phyloP scores from a whole-genome alignment of 2,888 invertebrate species.

The Lepidonotus clava region DNA sequence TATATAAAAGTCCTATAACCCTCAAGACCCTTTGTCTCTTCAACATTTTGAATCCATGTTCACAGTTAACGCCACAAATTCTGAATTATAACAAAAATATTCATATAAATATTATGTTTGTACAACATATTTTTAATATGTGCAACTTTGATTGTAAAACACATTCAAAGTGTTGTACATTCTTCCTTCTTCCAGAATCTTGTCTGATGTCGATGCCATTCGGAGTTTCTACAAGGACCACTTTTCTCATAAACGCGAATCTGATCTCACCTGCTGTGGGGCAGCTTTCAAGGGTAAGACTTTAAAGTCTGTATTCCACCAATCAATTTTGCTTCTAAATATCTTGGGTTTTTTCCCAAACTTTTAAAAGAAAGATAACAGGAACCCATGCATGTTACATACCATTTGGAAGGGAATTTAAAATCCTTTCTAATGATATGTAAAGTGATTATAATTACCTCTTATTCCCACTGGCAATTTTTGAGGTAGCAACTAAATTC shows the following conservation, averaged over 20 bases:
- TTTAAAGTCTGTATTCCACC: conserved; percentile 3
- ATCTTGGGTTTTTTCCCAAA: too few relatives aligned
- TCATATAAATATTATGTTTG: neutral
- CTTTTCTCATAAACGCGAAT: conserved; percentile 25
- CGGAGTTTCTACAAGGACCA: conserved; percentile 52
- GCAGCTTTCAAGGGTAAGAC: neutral
- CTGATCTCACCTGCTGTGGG: neutral
- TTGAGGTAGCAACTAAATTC: too few relatives aligned
- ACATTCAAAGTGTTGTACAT: neutral
- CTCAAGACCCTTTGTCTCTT: too few relatives aligned
- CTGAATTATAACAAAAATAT: neutral
- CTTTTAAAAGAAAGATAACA: too few relatives aligned
- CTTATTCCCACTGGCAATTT: too few relatives aligned
- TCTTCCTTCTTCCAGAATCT: neutral
- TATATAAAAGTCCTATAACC: too few relatives aligned
- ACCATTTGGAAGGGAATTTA: too few relatives aligned
- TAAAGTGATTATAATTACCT: too few relatives aligned
- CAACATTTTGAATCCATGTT: neutral
- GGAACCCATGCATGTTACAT: too few relatives aligned
- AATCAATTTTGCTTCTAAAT: too few relatives aligned
- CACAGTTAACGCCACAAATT: too few relatives aligned
- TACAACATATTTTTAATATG: neutral
- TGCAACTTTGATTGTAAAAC: neutral
- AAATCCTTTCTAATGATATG: too few relatives aligned
- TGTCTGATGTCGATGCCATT: conserved; percentile 44